Percentiles rank a stretch among this genome's conserved stretches.
Evolutionary conservation across 1,140 invertebrate genomes (phyloP).

Genomic region (Drosophila erecta): DNA sequence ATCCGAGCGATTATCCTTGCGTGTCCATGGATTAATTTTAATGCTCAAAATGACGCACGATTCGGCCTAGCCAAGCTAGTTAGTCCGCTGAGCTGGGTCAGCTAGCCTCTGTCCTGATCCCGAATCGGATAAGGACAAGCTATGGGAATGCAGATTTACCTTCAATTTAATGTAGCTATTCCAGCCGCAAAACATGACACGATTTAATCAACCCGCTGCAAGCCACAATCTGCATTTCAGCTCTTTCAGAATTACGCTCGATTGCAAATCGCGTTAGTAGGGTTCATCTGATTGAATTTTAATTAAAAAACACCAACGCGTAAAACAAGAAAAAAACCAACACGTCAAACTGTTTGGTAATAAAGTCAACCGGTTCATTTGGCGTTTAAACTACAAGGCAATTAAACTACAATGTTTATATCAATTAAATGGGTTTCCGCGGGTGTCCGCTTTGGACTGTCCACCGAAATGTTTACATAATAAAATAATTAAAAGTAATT

Average conservation of each 20-base stretch:
- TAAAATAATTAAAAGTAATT: conserved; percentile 70
- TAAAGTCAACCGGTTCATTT: conserved; percentile 68
- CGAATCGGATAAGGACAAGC: conserved; percentile 7
- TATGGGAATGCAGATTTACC: not conserved
- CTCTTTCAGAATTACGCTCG: conserved; percentile 4
- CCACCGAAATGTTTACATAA: conserved; percentile 44
- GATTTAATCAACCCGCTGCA: conserved; percentile 13
- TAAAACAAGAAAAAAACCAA: conserved; percentile 10
- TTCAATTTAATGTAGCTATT: conserved; percentile 1
- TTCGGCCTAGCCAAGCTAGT: conserved; percentile 22
- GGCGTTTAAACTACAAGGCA: conserved; percentile 60
- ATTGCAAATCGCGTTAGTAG: conserved; percentile 6
- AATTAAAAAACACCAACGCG: conserved; percentile 47
- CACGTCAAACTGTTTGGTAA: conserved; percentile 58
- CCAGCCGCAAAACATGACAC: not conserved
- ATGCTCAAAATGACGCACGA: conserved; percentile 59
- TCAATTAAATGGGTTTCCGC: conserved; percentile 50
- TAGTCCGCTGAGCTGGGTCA: conserved; percentile 30
- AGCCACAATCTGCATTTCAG: conserved; percentile 13
- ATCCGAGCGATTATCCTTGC: conserved; percentile 60
- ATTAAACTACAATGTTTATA: conserved; percentile 62
- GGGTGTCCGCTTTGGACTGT: conserved; percentile 13
- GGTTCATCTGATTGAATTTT: conserved; percentile 49
- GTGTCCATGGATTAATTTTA: conserved; percentile 57
- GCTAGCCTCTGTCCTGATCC: conserved; percentile 2